Evolutionary conservation across 2,888 invertebrate species (phyloP).

Genomic region (Apamea epomidion): DNA sequence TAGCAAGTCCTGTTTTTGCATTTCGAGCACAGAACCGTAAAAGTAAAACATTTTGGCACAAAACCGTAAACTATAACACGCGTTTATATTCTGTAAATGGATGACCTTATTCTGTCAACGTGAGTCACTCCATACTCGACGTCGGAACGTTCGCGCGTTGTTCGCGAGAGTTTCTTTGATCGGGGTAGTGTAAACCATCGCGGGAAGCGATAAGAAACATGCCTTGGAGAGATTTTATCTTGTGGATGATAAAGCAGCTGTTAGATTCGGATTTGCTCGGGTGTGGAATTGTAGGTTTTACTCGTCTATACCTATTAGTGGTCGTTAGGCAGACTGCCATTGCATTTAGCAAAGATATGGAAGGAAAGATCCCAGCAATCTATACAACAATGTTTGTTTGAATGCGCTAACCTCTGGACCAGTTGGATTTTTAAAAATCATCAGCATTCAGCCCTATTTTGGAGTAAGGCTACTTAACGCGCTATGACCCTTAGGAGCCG

Average conservation of each 20-base stretch:
- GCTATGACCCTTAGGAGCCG: background rate
- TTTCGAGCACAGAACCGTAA: background rate
- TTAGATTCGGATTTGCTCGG: conserved; percentile 6
- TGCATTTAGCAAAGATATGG: background rate
- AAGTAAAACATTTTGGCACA: conserved; percentile 35
- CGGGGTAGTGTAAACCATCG: conserved; percentile 53
- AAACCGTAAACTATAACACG: conserved; percentile 21
- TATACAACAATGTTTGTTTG: no score
- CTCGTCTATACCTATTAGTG: background rate
- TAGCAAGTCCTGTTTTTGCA: background rate
- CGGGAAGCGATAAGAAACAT: conserved; percentile 57
- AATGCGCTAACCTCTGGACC: no score
- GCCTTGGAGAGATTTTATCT: conserved; percentile 30
- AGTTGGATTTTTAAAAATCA: no score
- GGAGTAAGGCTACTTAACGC: no score
- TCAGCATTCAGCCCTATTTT: background rate
- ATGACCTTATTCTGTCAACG: conserved; percentile 60
- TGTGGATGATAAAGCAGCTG: conserved; percentile 13
- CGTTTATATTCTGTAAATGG: conserved; percentile 38
- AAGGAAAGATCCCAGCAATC: no score
- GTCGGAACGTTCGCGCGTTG: conserved; percentile 18
- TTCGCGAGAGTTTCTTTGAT: conserved; percentile 57
- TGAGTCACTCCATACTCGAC: conserved; percentile 58
- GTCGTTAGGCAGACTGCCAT: background rate
- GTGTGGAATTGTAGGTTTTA: background rate